These are phyloP conservation scores for Crotalus helleri DNA, from an alignment of 2,113 vertebrate species.

Conservation along the genomic window DNA sequence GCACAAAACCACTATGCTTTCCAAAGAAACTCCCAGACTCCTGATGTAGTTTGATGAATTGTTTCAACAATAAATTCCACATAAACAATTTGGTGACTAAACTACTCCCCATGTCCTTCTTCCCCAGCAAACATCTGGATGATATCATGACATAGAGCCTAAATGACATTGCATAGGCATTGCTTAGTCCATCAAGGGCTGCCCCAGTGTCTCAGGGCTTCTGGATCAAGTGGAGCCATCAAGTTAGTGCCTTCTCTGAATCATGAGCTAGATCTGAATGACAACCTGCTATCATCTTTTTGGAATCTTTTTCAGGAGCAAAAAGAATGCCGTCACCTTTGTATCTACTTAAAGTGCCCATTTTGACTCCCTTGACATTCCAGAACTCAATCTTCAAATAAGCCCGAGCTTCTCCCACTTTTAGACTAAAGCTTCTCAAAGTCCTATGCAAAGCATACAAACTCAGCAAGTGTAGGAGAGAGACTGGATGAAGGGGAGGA, in stretches of 20 bases:
- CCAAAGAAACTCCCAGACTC: not conserved
- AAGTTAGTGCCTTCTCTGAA: not conserved
- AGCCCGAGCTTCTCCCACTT: not conserved
- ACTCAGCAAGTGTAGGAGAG: not conserved
- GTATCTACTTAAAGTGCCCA: not conserved
- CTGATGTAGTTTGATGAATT: not conserved
- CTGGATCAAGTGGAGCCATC: not conserved
- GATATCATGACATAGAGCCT: not conserved
- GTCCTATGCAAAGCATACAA: not conserved
- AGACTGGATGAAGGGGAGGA: not conserved
- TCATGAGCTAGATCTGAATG: not conserved
- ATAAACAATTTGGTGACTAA: not conserved
- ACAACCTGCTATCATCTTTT: not conserved
- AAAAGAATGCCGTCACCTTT: not conserved
- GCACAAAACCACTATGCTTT: not conserved
- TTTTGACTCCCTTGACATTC: not conserved
- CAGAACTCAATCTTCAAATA: not conserved
- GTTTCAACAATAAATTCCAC: not conserved
- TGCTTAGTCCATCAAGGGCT: not conserved
- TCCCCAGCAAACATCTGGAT: not conserved
- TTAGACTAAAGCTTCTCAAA: not conserved
- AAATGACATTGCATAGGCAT: not conserved
- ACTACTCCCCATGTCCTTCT: not conserved
- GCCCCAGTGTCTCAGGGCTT: not conserved
- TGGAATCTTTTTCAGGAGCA: not conserved